These are phyloP conservation scores for Diglossa cyanea DNA, from an alignment of 2,797 vertebrate species.

Conservation along the genomic window DNA sequence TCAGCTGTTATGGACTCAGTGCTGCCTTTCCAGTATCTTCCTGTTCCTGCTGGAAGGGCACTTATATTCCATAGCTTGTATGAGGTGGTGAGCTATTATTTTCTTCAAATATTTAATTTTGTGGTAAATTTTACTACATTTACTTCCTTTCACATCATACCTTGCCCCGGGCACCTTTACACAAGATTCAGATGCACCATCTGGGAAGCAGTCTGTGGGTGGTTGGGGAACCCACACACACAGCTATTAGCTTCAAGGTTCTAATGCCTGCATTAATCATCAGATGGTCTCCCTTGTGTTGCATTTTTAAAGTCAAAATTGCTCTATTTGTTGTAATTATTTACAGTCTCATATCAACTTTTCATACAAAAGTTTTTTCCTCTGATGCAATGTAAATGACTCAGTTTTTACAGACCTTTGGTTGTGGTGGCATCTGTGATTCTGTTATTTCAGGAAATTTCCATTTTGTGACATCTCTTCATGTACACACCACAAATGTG, in stretches of 20 bases:
- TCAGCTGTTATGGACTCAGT: fast-evolving
- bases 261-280: slow-evolving; percentile 16
- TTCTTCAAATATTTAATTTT: background rate
- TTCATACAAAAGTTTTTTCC: slow-evolving; percentile 15
- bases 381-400: background rate
- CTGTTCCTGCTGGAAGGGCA: background rate
- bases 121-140: background rate
- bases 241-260: slow-evolving; percentile 1
- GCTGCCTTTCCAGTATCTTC: background rate
- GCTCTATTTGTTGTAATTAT: slow-evolving; percentile 36
- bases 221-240: background rate
- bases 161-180: background rate
- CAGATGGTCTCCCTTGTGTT: background rate
- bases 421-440: background rate
- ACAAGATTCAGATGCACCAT: background rate
- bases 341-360: background rate
- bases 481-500: background rate
- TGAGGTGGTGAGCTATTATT: background rate
- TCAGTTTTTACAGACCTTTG: background rate
- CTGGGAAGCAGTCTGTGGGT: background rate
- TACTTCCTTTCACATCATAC: background rate
- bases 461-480: background rate
- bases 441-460: slow-evolving; percentile 23
- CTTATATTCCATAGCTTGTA: background rate
- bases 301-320: background rate